A percentile compares a stretch with the other conserved stretches of the same genome.
Evolutionary conservation across 2,888 invertebrate species (phyloP).

Genomic region (Phalangium opilio): DNA sequence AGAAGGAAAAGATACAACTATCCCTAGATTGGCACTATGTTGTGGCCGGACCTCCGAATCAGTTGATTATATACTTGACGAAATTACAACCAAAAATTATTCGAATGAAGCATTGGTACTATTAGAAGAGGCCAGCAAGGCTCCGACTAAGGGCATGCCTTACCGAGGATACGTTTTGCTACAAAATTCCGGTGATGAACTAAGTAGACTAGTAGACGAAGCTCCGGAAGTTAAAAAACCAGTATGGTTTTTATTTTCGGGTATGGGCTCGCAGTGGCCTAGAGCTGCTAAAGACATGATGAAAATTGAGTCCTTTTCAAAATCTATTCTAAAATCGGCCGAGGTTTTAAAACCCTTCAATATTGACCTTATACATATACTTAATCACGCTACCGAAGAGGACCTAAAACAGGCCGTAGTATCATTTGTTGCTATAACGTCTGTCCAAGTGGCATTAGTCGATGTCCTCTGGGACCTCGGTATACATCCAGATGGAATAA

Average conservation of each 20-base stretch:
- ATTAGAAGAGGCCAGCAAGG: conserved; percentile 54
- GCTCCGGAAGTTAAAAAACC: too few relatives aligned
- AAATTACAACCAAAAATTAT: conserved; percentile 40
- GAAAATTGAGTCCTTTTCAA: too few relatives aligned
- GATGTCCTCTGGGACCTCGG: conserved; percentile 53
- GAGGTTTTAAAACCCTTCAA: too few relatives aligned
- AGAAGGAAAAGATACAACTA: conserved; percentile 27
- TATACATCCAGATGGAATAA: conserved; percentile 77
- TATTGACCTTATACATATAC: conserved; percentile 57
- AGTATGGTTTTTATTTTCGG: too few relatives aligned
- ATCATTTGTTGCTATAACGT: conserved; percentile 85
- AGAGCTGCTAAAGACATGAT: too few relatives aligned
- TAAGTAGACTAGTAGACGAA: too few relatives aligned
- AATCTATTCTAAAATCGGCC: too few relatives aligned
- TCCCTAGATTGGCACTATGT: conserved; percentile 54
- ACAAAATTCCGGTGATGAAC: too few relatives aligned
- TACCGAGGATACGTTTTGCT: conserved; percentile 71
- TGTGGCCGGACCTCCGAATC: conserved; percentile 75
- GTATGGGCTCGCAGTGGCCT: too few relatives aligned
- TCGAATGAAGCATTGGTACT: conserved; percentile 52
- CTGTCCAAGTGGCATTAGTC: conserved; percentile 93
- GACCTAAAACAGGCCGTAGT: conserved; percentile 58
- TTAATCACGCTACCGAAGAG: conserved; percentile 56
- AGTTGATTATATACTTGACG: too few relatives aligned
- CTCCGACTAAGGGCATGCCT: conserved; percentile 55